Conservation (phyloP, 2,797 vertebrate species). For the Spea hammondii region DNA sequence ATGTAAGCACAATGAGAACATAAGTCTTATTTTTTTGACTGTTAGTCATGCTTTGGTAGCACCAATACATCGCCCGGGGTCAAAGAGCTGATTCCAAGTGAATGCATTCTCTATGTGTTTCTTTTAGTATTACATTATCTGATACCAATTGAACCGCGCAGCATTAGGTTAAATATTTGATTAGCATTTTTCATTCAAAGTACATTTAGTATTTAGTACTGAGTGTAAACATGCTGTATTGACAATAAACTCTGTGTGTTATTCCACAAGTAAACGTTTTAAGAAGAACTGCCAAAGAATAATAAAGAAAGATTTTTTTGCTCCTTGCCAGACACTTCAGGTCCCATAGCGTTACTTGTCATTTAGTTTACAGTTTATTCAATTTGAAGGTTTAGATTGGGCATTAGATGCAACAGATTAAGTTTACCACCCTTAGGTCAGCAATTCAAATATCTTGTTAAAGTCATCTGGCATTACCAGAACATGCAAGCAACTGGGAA, state of each 20-base stretch:
- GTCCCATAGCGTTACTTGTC: constrained; percentile 34
- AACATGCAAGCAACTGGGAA: constrained; percentile 4
- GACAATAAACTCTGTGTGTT: constrained; percentile 13
- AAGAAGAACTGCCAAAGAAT: constrained; percentile 17
- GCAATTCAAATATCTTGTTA: constrained; percentile 39
- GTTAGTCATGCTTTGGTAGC: constrained; percentile 34
- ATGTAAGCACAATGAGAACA: constrained; percentile 3
- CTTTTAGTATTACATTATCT: not conserved
- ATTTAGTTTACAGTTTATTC: constrained; percentile 26
- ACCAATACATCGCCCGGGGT: constrained; percentile 33
- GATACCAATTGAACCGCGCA: not conserved
- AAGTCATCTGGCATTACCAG: constrained; percentile 16
- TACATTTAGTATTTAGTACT: constrained; percentile 1
- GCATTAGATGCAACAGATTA: constrained; percentile 33
- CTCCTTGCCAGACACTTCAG: constrained; percentile 16
- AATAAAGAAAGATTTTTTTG: not conserved
- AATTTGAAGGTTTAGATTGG: constrained; percentile 26
- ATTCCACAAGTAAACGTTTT: constrained; percentile 18
- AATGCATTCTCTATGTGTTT: constrained; percentile 17
- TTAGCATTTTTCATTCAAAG: constrained; percentile 11
- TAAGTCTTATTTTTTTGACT: constrained; percentile 37
- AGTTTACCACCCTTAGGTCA: constrained; percentile 40
- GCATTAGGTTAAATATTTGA: not conserved
- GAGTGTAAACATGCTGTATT: constrained; percentile 13
- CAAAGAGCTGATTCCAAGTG: constrained; percentile 29